A percentile compares a stretch with the other conserved stretches of the same genome.
phyloP scores from a whole-genome alignment of 2,113 vertebrate genomes.

The Peromyscus polionotus region DNA sequence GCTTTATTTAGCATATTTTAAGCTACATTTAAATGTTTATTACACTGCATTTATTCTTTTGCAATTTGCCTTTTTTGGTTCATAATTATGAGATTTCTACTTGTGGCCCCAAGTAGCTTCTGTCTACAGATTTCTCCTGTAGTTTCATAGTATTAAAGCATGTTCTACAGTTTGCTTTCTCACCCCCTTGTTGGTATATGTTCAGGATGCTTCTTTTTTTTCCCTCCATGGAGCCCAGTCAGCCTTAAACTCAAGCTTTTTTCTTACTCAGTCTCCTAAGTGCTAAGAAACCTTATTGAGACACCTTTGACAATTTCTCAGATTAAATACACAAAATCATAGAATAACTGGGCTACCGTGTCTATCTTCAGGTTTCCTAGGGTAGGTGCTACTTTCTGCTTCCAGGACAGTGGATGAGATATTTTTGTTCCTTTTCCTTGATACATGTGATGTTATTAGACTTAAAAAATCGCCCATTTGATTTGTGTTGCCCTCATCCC shows the following conservation, averaged over 20 bases:
- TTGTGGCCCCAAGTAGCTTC: neutral
- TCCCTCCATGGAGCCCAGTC: neutral
- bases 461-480: neutral
- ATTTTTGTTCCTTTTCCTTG: neutral
- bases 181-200: neutral
- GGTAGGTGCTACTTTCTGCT: neutral
- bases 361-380: neutral
- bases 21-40: slow-evolving; percentile 19
- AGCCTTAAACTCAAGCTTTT: neutral
- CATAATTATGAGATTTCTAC: neutral
- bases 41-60: slow-evolving; percentile 35
- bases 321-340: neutral
- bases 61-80: neutral
- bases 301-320: slow-evolving; percentile 17
- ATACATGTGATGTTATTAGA: neutral
- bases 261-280: neutral
- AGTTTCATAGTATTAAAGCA: neutral
- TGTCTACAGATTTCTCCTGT: neutral
- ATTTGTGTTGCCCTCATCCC: neutral
- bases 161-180: neutral
- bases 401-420: neutral
- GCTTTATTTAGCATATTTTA: slow-evolving; percentile 55
- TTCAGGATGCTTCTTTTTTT: neutral
- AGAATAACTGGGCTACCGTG: neutral
- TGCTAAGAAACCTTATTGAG: neutral